A percentile compares a stretch with the other conserved stretches of the same genome.
These are phyloP conservation scores for Camponotus vicinus DNA, from an alignment of 1,140 invertebrate species.

Conservation along the genomic window DNA sequence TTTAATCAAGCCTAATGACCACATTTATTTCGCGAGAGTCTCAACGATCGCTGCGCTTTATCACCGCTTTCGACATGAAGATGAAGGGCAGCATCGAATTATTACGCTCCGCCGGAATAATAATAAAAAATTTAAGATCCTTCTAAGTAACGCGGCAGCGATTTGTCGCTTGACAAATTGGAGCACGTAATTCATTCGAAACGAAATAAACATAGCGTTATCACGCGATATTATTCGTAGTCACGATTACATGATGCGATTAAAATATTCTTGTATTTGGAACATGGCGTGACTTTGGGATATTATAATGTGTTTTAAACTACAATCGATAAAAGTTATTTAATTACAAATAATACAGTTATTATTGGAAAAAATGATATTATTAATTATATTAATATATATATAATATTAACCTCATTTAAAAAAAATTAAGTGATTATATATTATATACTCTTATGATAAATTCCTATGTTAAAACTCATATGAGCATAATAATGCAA, in stretches of 20 bases:
- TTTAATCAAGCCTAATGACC: conserved; percentile 78
- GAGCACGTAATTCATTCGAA: conserved; percentile 35
- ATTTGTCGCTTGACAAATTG: conserved; percentile 30
- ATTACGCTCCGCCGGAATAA: conserved; percentile 45
- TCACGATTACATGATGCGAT: conserved; percentile 18
- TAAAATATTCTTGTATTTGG: conserved; percentile 15
- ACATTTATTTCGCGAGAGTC: conserved; percentile 57
- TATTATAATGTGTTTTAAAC: conserved; percentile 14
- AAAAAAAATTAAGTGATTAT: background rate
- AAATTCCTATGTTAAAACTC: background rate
- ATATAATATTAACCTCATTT: no score
- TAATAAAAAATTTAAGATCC: conserved; percentile 65
- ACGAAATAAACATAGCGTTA: conserved; percentile 43
- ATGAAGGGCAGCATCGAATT: conserved; percentile 68
- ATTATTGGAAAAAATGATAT: background rate
- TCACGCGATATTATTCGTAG: background rate
- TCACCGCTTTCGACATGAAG: conserved; percentile 55
- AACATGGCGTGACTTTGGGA: background rate
- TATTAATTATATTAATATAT: no score
- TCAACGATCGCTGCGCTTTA: conserved; percentile 54
- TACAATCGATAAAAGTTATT: background rate
- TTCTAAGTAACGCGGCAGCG: background rate
- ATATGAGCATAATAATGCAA: background rate
- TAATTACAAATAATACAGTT: background rate
- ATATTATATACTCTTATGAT: background rate